These are phyloP conservation scores for Trichoplusia ni DNA, from an alignment of 1,140 invertebrate species.

Conservation along the genomic window DNA sequence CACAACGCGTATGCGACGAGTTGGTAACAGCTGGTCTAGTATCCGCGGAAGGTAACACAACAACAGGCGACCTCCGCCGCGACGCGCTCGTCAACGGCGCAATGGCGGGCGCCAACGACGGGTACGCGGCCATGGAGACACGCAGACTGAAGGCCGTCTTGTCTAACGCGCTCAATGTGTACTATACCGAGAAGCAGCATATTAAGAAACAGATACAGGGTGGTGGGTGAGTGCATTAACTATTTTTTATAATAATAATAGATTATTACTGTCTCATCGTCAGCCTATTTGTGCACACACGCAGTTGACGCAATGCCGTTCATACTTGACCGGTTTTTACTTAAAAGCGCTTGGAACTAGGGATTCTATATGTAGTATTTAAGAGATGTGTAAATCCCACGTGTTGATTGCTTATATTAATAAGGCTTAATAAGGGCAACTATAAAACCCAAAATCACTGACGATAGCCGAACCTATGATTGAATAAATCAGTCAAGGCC, in stretches of 20 bases:
- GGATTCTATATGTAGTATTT: too few relatives aligned
- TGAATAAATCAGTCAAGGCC: too few relatives aligned
- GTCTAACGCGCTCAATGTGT: constrained; percentile 88
- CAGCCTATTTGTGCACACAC: too few relatives aligned
- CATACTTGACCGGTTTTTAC: too few relatives aligned
- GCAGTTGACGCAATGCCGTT: too few relatives aligned
- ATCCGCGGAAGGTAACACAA: constrained; percentile 56
- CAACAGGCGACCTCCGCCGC: constrained; percentile 63
- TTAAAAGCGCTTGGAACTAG: too few relatives aligned
- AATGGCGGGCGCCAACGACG: constrained; percentile 69
- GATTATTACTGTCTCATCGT: background rate
- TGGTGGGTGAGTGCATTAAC: constrained; percentile 77
- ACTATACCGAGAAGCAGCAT: constrained; percentile 97
- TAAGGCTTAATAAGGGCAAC: too few relatives aligned
- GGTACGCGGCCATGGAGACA: constrained; percentile 66
- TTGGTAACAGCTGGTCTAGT: constrained; percentile 68
- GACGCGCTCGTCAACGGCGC: constrained; percentile 73
- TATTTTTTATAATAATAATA: background rate
- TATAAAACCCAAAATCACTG: too few relatives aligned
- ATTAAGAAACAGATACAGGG: constrained; percentile 92
- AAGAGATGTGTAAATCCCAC: too few relatives aligned
- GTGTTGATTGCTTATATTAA: too few relatives aligned
- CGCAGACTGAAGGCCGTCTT: constrained; percentile 60
- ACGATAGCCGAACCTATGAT: too few relatives aligned
- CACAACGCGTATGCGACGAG: constrained; percentile 74